Base-by-base conservation (phyloP, 2,113 vertebrate species). In the Nothobranchius furzeri region DNA sequence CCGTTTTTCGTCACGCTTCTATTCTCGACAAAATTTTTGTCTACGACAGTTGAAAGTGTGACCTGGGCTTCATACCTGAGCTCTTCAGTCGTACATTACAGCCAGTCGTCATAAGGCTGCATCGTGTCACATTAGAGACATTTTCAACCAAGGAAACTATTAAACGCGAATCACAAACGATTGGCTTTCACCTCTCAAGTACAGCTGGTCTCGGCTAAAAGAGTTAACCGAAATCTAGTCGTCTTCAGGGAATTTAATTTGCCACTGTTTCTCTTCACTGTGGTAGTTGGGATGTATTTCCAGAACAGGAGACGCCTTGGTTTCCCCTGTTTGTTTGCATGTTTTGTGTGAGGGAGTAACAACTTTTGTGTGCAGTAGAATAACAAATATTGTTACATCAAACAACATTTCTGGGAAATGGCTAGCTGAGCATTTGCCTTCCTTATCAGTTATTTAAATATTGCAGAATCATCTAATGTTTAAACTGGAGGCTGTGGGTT, bases 381-480 rank as follows among this genome's bases (percentile, higher is more conserved):
- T 46, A 81, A 75, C 58, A 82, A 85, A 79, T 66, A 77, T 11
- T 45, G 20, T 64, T 47, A 52, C 68, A 76, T 83, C 64, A 76
- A 70, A 76, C 52, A 71, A 50, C n/a, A 48, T 45, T 65, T 71
- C 70, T 64, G 12, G 67, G 59, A 73, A 66, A 67, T 50, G 1
- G 3, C 20, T 12, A 10, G 10, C 59, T 36, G 64, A 73, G 47
- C 25, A 0, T 43, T 53, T 10, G 17, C 40, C 42, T 57, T 14
- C 24, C 63, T 65, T 64, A 74, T 84, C 68, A 61, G 57, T 40
- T 42, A 57, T 58, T 85, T 66, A 77, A 73, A 75, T 75, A 66
- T 70, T 82, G 81, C 74, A 30, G 57, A 73, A 53, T 74, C 53
- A 55, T 55, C 68, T 63, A 67, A 85, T 79, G 76, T 84, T 74